Percentiles rank a stretch among this genome's conserved stretches.
Conservation (phyloP, 1,140 invertebrate genomes). For the Papilio xuthus region DNA sequence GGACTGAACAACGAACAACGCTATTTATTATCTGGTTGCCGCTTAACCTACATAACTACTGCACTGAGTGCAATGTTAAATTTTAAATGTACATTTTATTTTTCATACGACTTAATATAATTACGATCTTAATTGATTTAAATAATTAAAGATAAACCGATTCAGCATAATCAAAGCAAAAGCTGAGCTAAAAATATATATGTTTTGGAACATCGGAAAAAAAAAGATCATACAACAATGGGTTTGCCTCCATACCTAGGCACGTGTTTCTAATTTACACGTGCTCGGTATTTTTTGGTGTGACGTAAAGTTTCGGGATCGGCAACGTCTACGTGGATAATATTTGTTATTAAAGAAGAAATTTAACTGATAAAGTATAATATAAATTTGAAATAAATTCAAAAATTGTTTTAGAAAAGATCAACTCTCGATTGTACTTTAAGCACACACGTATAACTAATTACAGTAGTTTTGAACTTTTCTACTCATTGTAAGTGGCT, state of each 20-base stretch:
- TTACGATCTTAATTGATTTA: too few species aligned
- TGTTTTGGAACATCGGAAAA: not conserved
- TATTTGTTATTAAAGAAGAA: not conserved
- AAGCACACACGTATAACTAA: too few species aligned
- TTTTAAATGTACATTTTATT: not conserved
- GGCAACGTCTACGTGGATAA: not conserved
- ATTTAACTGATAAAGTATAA: not conserved
- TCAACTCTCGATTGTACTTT: too few species aligned
- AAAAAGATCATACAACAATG: not conserved
- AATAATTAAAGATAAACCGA: too few species aligned
- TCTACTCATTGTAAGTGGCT: not conserved
- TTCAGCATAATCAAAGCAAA: too few species aligned
- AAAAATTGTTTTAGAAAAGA: too few species aligned
- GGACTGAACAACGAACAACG: conserved; percentile 17
- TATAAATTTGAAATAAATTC: too few species aligned
- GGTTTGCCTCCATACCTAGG: not conserved
- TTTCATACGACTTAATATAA: not conserved
- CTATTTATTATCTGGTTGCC: conserved; percentile 23
- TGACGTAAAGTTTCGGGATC: not conserved
- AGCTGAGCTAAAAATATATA: not conserved
- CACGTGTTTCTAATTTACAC: not conserved
- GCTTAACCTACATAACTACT: conserved; percentile 17
- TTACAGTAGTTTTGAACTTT: not conserved
- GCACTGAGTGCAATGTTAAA: conserved; percentile 16
- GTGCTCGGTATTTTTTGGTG: not conserved